Base-by-base conservation (phyloP, 2,113 vertebrate species). In the Tetraodon nigroviridis region DNA sequence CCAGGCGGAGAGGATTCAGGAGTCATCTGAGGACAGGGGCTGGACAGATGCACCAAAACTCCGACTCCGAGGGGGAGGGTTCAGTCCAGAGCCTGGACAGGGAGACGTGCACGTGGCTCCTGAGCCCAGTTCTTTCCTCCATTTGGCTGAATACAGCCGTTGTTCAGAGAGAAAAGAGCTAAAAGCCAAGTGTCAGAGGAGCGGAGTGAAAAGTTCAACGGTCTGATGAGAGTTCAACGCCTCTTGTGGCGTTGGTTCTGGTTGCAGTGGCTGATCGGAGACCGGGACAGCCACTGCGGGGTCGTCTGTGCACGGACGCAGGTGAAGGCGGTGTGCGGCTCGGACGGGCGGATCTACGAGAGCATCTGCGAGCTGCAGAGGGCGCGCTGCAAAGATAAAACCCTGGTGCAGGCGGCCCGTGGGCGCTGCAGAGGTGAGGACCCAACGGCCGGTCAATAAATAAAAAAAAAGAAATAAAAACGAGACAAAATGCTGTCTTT, bases 351-450 rank as follows among this genome's bases (percentile, higher is more conserved):
- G 73, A 96, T 91, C 0, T 99, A 99, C 0, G 96, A 99, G 58
- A 95, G 93, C 0, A 91, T 84, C 91, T 99, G 97, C 1, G 95
- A 98, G 52, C 94, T 95, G 86, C 96, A 97, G 92, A 91, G 91
- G 88, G 97, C 96, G 42, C 95, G 94, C 40, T 99, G 97, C 90
- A 93, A 92, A 17, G 95, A 99, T 54, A 87, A 90, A 0, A 81
- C 84, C 0, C 91, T 99, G 62, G 87, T 89, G 0, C 87, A 94
- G 53, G 88, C 90, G 0, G 90, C 96, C 42, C 92, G 96, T 0
- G 95, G 96, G 16, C 89, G 92, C 7, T 99, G 97, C 90, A 93
- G 92, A 95, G 96, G 97, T 97, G 79, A 82, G 78, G 5, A 3
- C 1, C 13, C 3, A 17, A 42, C 12, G 16, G 44, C 44, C 44